Base-by-base conservation (phyloP, 2,113 vertebrate genomes). In the Fukomys damarensis region DNA sequence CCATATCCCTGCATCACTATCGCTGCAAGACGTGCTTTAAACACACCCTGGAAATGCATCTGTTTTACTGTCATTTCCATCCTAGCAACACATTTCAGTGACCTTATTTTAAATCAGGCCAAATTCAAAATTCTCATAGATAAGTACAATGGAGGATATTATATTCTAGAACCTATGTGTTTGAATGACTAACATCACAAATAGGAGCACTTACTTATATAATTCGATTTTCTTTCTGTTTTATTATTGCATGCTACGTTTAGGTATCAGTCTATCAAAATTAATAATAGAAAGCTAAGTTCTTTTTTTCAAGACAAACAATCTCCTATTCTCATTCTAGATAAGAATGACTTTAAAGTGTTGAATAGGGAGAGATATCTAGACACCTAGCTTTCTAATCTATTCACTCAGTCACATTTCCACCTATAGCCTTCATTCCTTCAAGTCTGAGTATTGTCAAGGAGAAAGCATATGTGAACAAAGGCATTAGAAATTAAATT, bases 1-100 rank as follows among this genome's bases (percentile, higher is more conserved):
- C 98, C 87, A 94, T 94, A 97, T 98, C 92, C 96, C 92, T 68
- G 4, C 56, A 92, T 65, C 59, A 54, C 1, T 0, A 26, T 88
- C 56, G 94, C 92, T 56, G 95, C 59, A 65, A 89, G 77, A 49
- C 17, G 30, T 85, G 77, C 41, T 85, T 22, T 90, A 94, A 96
- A 97, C 49, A 82, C 0, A 9, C 81, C 84, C 96, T 96, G 72
- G 41, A 97, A 96, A 96, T 86, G 70, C 90, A 89, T 72, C 72
- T 1, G 0, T 79, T 94, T 85, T 63, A 12, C 43, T 43, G 77
- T 56, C 19, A 30, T 72, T 95, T 77, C 56, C 79, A 52, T 74
- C 26, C 72, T 61, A 80, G 72, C 22, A 43, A 56, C 82, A 35
- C 59, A 32, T 68, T 76, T 72, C 81, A 38, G 59, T 26, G 49